A percentile compares a stretch with the other conserved stretches of the same genome.
These are phyloP conservation scores for Eupristina koningsbergeri DNA, from an alignment of 1,140 invertebrate genomes.

Conservation along the genomic window DNA sequence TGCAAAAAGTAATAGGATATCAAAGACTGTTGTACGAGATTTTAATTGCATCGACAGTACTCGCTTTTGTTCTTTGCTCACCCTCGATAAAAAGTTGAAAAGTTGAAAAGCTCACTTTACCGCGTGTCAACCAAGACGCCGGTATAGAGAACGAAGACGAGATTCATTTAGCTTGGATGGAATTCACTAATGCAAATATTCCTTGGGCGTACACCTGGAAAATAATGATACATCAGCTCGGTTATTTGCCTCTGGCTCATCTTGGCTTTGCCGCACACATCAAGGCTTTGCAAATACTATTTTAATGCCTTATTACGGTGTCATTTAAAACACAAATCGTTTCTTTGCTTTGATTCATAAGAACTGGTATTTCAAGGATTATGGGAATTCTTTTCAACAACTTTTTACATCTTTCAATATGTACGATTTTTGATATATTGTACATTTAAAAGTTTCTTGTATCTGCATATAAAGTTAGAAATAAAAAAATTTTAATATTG, in stretches of 20 bases:
- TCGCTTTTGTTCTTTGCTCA: neutral
- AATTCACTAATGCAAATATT: constrained; percentile 15
- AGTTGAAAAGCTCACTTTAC: constrained; percentile 23
- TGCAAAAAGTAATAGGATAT: neutral
- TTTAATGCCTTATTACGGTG: neutral
- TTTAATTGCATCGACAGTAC: constrained; percentile 8
- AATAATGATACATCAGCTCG: constrained; percentile 32
- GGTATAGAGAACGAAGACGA: neutral
- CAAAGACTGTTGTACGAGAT: neutral
- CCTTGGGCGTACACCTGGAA: constrained; percentile 19
- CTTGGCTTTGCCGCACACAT: neutral
- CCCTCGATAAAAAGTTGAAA: neutral
- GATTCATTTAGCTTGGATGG: constrained; percentile 10
- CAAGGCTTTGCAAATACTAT: neutral
- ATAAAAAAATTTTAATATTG: too few relatives aligned
- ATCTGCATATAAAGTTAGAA: too few relatives aligned
- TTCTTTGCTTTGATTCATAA: neutral
- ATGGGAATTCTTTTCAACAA: too few relatives aligned
- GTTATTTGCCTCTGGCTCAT: neutral
- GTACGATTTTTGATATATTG: too few relatives aligned
- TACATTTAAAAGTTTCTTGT: too few relatives aligned
- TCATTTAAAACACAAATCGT: neutral
- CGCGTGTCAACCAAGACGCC: too few relatives aligned
- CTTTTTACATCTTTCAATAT: too few relatives aligned
- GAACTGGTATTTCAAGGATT: neutral